These are phyloP conservation scores for Anastrepha obliqua DNA, from an alignment of 1,140 invertebrate genomes.

Conservation along the genomic window DNA sequence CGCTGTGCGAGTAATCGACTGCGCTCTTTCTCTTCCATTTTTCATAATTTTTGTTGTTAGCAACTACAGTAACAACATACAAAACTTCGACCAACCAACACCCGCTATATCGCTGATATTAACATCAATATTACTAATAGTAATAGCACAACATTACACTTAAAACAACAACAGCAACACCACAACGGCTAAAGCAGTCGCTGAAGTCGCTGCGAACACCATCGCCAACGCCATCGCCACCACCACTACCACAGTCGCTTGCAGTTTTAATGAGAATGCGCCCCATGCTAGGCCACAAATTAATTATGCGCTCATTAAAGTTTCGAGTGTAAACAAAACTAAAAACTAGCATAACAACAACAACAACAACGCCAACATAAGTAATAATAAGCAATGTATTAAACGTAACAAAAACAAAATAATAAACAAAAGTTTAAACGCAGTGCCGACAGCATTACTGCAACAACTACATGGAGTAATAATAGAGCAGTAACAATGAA, in stretches of 20 bases:
- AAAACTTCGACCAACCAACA: not conserved
- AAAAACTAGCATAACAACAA: not conserved
- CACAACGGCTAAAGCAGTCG: not conserved
- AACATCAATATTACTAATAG: constrained; percentile 37
- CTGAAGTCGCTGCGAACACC: not conserved
- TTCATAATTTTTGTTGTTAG: not conserved
- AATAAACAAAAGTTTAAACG: constrained; percentile 36
- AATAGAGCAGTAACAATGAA: not conserved
- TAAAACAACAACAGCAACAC: not conserved
- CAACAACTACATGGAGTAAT: not conserved
- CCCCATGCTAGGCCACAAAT: constrained; percentile 45
- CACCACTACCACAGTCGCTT: not conserved
- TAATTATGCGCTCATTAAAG: constrained; percentile 53
- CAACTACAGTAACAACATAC: not conserved
- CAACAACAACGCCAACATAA: not conserved
- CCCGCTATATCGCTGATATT: not conserved
- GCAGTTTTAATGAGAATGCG: constrained; percentile 25
- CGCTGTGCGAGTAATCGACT: not conserved
- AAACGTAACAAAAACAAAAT: constrained; percentile 18
- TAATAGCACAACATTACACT: not conserved
- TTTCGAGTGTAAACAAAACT: constrained; percentile 52
- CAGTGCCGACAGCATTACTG: not conserved
- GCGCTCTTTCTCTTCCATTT: not conserved
- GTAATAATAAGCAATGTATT: not conserved
- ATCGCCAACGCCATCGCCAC: not conserved